A percentile compares a stretch with the other conserved stretches of the same genome.
phyloP scores from a whole-genome alignment of 2,113 vertebrate genomes.

The Mirounga angustirostris region DNA sequence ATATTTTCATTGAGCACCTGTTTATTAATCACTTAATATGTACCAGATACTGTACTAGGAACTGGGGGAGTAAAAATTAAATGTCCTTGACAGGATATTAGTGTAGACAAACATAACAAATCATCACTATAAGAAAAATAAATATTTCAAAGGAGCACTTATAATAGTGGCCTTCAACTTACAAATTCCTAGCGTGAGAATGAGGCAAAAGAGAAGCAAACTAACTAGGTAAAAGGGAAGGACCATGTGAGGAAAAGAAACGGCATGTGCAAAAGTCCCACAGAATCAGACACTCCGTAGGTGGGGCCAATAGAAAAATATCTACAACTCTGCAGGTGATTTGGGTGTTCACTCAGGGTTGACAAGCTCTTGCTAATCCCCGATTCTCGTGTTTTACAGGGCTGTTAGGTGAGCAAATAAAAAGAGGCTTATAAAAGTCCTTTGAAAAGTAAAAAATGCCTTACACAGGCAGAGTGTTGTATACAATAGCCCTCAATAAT shows the following conservation, averaged over 20 bases:
- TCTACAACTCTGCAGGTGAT: background rate
- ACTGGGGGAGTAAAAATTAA: background rate
- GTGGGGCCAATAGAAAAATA: fast-evolving
- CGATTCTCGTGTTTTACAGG: background rate
- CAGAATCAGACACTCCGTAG: background rate
- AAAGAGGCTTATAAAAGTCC: background rate
- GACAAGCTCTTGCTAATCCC: background rate
- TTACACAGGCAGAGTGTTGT: background rate
- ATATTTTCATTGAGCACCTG: background rate
- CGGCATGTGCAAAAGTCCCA: fast-evolving
- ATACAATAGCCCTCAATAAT: background rate
- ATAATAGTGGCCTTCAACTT: background rate
- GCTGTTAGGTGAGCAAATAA: background rate
- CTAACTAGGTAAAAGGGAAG: background rate
- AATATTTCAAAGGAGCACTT: background rate
- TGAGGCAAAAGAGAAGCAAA: background rate
- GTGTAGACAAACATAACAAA: background rate
- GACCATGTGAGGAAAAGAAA: background rate
- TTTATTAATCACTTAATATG: background rate
- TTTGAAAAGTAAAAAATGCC: background rate
- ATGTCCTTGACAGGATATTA: background rate
- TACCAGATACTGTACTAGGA: background rate
- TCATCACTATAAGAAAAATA: background rate
- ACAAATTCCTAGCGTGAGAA: background rate
- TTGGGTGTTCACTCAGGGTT: background rate